Base-by-base conservation (phyloP, 1,140 invertebrate genomes). In the Lordiphosa collinella region DNA sequence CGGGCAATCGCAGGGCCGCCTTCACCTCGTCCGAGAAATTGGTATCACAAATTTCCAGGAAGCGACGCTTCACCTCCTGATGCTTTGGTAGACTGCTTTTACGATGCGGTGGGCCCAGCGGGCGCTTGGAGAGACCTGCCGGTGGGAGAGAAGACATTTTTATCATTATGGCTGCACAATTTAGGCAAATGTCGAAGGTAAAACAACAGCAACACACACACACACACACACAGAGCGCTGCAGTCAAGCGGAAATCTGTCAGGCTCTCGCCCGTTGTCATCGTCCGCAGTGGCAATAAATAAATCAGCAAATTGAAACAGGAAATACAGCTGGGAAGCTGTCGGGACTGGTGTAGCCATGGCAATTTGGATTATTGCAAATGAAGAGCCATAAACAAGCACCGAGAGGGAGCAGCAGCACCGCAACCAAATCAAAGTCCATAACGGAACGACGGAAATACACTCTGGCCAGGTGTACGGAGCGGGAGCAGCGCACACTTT, bases 1-100 rank as follows among this genome's bases (percentile, higher is more conserved):
- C 93, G 1, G 94, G 94, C 73, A 94, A 92, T 31, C 93, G 91
- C 5, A 96, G 89, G 88, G 88, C 87, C 40, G 87, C 75, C 52
- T 85, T 88, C 11, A 89, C 86, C 64, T 89, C 88, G 53, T 88
- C 87, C 48, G 87, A 88, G 46, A 89, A 79, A 55, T 76, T 89
- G 36, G 68, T 88, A 84, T 89, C 80, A 87, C 88, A 89, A 72
- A 88, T 89, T 89, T 89, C 85, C 56, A 89, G 74, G 52, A 89
- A 89, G 59, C 78, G 78, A 41, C 80, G 80, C 61, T 88, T 89
- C 49, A 89, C 88, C 63, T 89, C 85, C 63, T 87, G 82, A 86
- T 89, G 88, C 82, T 89, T 89, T 86, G 88, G 88, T 82, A 89
- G 67, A 87, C 88, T 89, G 67, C 85, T 89, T 71, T 89, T 89